Percentiles rank a stretch among this genome's conserved stretches.
Conservation (phyloP, 1,140 invertebrate species). For the Armadillidium nasatum region DNA sequence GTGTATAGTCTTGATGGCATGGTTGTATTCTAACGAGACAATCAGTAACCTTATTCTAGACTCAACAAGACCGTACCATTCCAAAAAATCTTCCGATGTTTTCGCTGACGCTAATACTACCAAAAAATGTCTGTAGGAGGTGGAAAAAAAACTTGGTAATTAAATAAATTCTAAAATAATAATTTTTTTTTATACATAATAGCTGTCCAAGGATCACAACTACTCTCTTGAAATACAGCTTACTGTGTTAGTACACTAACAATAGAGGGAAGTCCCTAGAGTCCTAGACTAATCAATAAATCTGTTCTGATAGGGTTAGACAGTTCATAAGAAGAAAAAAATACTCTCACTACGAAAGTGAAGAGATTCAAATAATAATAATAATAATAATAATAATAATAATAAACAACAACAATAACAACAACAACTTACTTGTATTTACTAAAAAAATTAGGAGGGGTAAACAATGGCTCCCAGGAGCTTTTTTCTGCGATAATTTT, state of each 20-base stretch:
- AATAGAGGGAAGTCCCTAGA: no score
- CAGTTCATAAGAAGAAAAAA: no score
- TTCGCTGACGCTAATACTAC: constrained; percentile 76
- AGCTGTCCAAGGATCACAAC: no score
- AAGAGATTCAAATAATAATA: background rate
- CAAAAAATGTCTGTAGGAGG: constrained; percentile 72
- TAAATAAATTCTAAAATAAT: background rate
- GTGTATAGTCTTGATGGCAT: constrained; percentile 83
- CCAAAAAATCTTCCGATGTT: constrained; percentile 76
- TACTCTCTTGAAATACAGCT: no score
- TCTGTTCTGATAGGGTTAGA: no score
- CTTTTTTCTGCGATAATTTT: constrained; percentile 54
- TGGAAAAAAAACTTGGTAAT: constrained; percentile 37
- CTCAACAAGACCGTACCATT: constrained; percentile 95
- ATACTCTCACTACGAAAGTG: no score
- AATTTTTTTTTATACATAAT: no score
- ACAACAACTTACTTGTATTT: constrained; percentile 77
- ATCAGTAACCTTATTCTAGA: constrained; percentile 93
- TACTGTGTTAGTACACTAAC: no score
- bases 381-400: constrained; percentile 17
- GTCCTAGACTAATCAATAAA: no score
- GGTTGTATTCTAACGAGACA: constrained; percentile 85
- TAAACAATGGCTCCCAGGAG: constrained; percentile 89
- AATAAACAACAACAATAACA: no score
- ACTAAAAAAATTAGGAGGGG: constrained; percentile 87